phyloP scores from a whole-genome alignment of 1,140 invertebrate genomes.

The Dysdera silvatica region DNA sequence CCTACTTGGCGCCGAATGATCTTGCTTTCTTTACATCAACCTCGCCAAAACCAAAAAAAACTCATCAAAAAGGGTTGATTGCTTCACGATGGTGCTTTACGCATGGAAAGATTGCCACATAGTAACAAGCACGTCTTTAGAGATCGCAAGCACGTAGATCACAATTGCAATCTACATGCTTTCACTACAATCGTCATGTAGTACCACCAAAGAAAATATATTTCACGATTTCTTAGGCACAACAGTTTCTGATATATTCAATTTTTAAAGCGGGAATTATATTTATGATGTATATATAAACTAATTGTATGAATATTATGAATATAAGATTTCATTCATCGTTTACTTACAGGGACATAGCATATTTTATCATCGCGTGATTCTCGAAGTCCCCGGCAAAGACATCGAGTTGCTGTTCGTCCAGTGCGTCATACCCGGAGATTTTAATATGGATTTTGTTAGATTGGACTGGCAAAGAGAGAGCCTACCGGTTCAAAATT shows the following conservation, averaged over 20 bases:
- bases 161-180: background rate
- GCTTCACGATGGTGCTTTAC: too few species aligned
- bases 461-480: slow-evolving; percentile 23
- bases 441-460: slow-evolving; percentile 28
- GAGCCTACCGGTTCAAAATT: too few species aligned
- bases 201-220: background rate
- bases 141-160: too few species aligned
- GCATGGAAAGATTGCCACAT: too few species aligned
- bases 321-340: background rate
- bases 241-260: background rate
- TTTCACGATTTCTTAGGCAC: background rate
- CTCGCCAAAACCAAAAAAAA: too few species aligned
- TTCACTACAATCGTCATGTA: background rate
- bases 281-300: background rate
- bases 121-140: too few species aligned
- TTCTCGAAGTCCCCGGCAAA: slow-evolving; percentile 7
- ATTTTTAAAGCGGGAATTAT: background rate
- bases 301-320: background rate
- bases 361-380: slow-evolving; percentile 15
- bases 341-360: slow-evolving; percentile 16
- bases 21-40: too few species aligned
- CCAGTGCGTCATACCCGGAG: slow-evolving; percentile 22
- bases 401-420: slow-evolving; percentile 19
- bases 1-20: too few species aligned
- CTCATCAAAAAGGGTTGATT: too few species aligned